Conservation (phyloP, 2,797 vertebrate genomes). For the Mus caroli region DNA sequence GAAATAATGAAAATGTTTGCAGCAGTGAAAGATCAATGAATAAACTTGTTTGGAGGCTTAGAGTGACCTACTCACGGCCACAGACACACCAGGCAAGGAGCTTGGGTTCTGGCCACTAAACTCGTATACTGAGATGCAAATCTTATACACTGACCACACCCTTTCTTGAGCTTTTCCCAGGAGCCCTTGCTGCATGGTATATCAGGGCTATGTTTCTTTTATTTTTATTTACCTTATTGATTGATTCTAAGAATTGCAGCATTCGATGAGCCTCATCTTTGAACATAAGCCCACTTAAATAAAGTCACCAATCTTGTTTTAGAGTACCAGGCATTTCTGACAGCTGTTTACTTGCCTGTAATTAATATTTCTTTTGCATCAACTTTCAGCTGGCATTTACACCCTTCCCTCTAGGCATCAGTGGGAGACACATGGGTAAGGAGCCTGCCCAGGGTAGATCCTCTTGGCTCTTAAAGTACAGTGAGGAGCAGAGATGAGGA, state of each 20-base stretch:
- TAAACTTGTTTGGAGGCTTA: background rate
- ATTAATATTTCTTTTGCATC: slow-evolving; percentile 51
- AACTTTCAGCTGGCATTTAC: slow-evolving; percentile 14
- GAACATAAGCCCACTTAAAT: slow-evolving; percentile 32
- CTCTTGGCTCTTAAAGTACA: background rate
- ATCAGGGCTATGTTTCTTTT: slow-evolving; percentile 3
- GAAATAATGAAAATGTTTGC: background rate
- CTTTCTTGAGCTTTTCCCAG: background rate
- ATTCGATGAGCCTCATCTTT: background rate
- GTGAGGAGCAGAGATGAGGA: background rate
- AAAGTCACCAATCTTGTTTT: slow-evolving; percentile 18
- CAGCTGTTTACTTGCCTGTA: slow-evolving; percentile 29
- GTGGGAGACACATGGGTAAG: background rate
- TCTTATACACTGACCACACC: background rate
- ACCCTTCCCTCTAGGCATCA: background rate
- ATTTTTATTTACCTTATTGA: slow-evolving; percentile 14
- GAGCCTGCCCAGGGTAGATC: no score
- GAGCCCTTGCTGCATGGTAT: background rate
- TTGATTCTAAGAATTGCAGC: slow-evolving; percentile 16
- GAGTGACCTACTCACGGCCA: background rate
- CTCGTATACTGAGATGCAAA: background rate
- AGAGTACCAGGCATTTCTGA: slow-evolving; percentile 26
- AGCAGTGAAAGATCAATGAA: background rate
- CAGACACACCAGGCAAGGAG: background rate
- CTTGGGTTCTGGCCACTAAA: background rate